phyloP scores from a whole-genome alignment of 2,888 invertebrate species.

The Bimastos eiseni region DNA sequence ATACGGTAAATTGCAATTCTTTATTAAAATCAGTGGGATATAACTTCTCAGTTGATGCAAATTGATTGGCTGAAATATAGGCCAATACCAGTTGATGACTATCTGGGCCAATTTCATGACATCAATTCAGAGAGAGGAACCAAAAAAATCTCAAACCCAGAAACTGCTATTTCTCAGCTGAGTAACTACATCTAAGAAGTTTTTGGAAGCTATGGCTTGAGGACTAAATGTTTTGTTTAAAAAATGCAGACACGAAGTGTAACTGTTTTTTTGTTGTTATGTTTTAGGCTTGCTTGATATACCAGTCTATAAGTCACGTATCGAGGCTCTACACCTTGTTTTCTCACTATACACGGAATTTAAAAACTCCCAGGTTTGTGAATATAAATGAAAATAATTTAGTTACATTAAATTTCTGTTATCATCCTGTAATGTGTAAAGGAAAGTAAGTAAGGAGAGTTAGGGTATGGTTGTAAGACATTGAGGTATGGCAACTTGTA shows the following conservation, averaged over 20 bases:
- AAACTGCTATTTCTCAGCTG: not conserved
- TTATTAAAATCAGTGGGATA: not conserved
- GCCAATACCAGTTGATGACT: not conserved
- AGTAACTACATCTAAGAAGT: not conserved
- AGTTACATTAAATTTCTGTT: not conserved
- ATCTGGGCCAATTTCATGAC: not conserved
- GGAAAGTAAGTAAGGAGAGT: not conserved
- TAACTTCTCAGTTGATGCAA: not conserved
- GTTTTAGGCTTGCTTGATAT: conserved; percentile 23
- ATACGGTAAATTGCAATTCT: not conserved
- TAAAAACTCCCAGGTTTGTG: conserved; percentile 27
- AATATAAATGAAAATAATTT: too few species aligned
- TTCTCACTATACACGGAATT: conserved; percentile 29
- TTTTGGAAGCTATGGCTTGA: not conserved
- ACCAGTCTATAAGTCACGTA: conserved; percentile 27
- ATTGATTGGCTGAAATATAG: not conserved
- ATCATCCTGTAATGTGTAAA: not conserved
- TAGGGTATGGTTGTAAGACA: not conserved
- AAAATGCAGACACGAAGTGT: not conserved
- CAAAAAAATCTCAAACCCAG: not conserved
- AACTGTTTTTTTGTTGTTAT: not conserved
- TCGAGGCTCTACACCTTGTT: conserved; percentile 26
- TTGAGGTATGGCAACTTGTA: not conserved
- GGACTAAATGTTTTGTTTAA: not conserved
- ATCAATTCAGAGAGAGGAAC: not conserved